Base-by-base conservation (phyloP, 2,797 vertebrate genomes). In the Dendrocincla tyrannina region DNA sequence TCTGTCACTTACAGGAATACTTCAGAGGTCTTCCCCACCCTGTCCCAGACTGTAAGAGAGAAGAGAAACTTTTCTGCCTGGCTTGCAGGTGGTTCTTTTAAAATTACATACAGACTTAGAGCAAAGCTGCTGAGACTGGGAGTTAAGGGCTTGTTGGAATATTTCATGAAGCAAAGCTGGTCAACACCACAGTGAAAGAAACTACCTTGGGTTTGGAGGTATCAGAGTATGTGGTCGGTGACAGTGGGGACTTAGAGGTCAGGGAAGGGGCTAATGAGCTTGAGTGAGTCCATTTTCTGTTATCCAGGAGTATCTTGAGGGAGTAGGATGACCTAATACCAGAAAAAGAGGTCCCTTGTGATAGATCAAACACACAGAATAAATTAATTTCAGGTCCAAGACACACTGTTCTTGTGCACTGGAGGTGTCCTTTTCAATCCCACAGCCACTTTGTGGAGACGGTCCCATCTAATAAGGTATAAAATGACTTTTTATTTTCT, bases 201-300 rank as follows among this genome's bases (percentile, higher is more conserved):
- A 47, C 22, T 68, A 8, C 28, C 37, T 47, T n/a, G 49, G 16
- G 11, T 63, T 89, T 78, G 42, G 50, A 82, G 33, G 7, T 39
- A 49, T 35, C 13, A 5, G 49, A 10, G 28, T 39, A 6, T 0
- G 0, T 50, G 22, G 28, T 4, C 5, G 3, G 46, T 85, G 55
- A 7, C 37, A 53, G 37, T 5, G 8, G 33, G 22, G 15, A 35
- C 58, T 72, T 20, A 17, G 10, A 60, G 67, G 9, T 66, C 42
- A 68, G 55, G 10, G 49, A 70, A 41, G 50, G 20, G 15, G 42
- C 13, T 64, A 20, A 78, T 42, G 25, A 76, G 9, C 15, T 72
- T 50, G 37, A 63, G 37, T 44, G 41, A 44, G 19, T 59, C 63
- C 24, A 11, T 68, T 78, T 59, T 58, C 24, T 84, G 9, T 32